Evolutionary conservation across 2,888 invertebrate species (phyloP).

Genomic region (Apodemia zela): DNA sequence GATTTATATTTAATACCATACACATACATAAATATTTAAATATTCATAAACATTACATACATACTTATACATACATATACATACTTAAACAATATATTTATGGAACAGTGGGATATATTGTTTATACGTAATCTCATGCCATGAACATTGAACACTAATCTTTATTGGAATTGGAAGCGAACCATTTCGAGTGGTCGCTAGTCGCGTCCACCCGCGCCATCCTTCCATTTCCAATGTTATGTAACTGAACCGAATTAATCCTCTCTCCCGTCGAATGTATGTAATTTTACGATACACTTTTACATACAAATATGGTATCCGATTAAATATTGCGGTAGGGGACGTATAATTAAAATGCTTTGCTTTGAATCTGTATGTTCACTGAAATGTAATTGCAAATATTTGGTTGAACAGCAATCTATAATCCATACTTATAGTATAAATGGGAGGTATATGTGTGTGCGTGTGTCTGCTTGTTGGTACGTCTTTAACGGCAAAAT

Average conservation of each 20-base stretch:
- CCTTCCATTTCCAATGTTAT: conserved; percentile 58
- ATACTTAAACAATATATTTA: no score
- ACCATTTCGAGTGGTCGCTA: conserved; percentile 45
- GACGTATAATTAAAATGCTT: conserved; percentile 49
- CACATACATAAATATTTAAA: no score
- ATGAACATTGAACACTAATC: conserved; percentile 28
- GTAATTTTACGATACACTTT: background rate
- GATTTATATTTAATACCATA: no score
- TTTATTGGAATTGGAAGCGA: conserved; percentile 57
- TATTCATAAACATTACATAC: no score
- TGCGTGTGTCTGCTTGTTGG: no score
- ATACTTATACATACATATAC: no score
- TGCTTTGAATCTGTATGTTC: conserved; percentile 17
- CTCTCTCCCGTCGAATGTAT: conserved; percentile 42
- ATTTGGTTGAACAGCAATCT: background rate
- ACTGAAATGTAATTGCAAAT: background rate
- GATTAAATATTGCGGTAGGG: conserved; percentile 12
- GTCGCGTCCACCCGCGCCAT: conserved; percentile 30
- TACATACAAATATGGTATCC: conserved; percentile 4
- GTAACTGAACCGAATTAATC: conserved; percentile 51
- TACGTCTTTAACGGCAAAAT: no score
- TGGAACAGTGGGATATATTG: background rate
- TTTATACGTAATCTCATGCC: background rate
- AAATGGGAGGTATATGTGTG: no score
- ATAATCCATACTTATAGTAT: background rate